These are phyloP conservation scores for Catalaphyllia jardinei DNA, from an alignment of 64 coral and sea anemone species.

Conservation along the genomic window DNA sequence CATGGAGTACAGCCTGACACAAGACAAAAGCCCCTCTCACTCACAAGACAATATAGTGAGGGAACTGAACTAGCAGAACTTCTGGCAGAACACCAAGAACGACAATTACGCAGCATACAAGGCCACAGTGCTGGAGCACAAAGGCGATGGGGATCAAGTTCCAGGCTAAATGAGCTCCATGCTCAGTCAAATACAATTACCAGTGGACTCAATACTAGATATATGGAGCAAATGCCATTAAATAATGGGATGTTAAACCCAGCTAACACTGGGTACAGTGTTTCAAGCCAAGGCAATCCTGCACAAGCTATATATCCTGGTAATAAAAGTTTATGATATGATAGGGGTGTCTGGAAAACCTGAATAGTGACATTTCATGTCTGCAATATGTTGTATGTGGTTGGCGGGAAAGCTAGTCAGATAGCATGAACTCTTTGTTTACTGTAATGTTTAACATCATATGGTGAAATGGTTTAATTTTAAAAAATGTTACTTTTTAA, in stretches of 20 bases:
- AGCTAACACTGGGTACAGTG: neutral
- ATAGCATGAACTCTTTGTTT: no score
- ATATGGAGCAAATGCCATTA: slow-evolving; percentile 49
- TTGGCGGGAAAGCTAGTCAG: no score
- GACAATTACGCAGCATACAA: slow-evolving; percentile 60
- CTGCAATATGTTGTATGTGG: no score
- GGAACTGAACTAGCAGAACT: slow-evolving; percentile 62
- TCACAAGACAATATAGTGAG: slow-evolving; percentile 11
- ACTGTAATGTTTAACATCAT: no score
- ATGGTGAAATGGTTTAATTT: no score
- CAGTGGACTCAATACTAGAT: slow-evolving; percentile 10
- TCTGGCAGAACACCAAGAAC: slow-evolving; percentile 57
- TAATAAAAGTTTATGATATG: no score
- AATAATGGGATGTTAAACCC: neutral
- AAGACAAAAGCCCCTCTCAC: neutral
- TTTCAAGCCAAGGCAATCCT: slow-evolving; percentile 9
- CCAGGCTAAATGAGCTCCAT: slow-evolving; percentile 43
- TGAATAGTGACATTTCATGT: no score
- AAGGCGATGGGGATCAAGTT: slow-evolving; percentile 68
- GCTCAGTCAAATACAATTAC: slow-evolving; percentile 30
- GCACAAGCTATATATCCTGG: neutral
- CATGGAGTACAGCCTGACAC: neutral
- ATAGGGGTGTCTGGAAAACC: no score
- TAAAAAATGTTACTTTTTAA: no score
- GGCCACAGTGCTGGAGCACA: slow-evolving; percentile 6